Conservation (phyloP, 2,888 invertebrate species). For the Sylvicola cinctus region DNA sequence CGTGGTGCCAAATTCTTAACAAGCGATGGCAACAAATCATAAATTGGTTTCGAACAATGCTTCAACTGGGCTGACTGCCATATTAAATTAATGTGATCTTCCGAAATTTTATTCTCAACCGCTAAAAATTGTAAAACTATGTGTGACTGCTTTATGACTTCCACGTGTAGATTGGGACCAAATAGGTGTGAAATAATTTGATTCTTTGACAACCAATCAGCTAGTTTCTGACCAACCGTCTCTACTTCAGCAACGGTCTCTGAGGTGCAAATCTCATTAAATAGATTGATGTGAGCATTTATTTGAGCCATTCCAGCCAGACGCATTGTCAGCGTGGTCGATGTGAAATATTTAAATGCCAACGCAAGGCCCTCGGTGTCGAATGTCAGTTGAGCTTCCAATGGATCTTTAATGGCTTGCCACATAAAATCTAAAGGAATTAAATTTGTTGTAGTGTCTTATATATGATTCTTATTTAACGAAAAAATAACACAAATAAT, state of each 20-base stretch:
- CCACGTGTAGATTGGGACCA: slow-evolving; percentile 93
- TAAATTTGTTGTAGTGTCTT: no score
- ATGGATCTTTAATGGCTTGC: slow-evolving; percentile 83
- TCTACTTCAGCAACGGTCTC: slow-evolving; percentile 75
- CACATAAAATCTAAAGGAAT: slow-evolving; percentile 64
- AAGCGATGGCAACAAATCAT: slow-evolving; percentile 72
- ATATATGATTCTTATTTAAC: slow-evolving; percentile 1
- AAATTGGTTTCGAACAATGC: slow-evolving; percentile 85
- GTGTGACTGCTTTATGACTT: slow-evolving; percentile 87
- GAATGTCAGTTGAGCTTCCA: slow-evolving; percentile 68
- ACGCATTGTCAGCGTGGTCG: slow-evolving; percentile 83
- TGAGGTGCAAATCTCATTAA: slow-evolving; percentile 78
- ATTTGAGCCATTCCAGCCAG: slow-evolving; percentile 76
- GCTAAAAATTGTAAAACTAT: slow-evolving; percentile 82
- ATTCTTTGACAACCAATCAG: slow-evolving; percentile 73
- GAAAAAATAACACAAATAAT: slow-evolving; percentile 9
- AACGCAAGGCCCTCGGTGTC: slow-evolving; percentile 75
- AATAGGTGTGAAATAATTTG: slow-evolving; percentile 86
- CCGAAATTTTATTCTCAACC: slow-evolving; percentile 74
- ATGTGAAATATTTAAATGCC: slow-evolving; percentile 92
- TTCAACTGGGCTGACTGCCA: slow-evolving; percentile 92
- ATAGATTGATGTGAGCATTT: slow-evolving; percentile 78
- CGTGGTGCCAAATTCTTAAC: slow-evolving; percentile 77
- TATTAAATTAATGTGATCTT: slow-evolving; percentile 77
- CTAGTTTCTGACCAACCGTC: slow-evolving; percentile 61